These are phyloP conservation scores for Australoheros facetus DNA, from an alignment of 2,797 vertebrate species.

Conservation along the genomic window DNA sequence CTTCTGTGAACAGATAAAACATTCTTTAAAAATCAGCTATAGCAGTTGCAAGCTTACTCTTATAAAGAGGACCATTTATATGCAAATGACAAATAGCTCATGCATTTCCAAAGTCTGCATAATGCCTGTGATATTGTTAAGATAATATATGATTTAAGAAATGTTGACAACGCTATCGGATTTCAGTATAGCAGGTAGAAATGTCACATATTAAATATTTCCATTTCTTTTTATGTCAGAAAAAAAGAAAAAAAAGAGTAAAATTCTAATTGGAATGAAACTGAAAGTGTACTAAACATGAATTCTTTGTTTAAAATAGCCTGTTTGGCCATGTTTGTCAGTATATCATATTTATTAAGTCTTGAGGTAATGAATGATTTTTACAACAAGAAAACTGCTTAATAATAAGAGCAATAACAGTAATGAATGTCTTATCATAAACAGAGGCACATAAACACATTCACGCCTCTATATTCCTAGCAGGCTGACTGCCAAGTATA, in stretches of 20 bases:
- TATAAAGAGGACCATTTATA: background rate
- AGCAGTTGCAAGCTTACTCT: background rate
- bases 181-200: background rate
- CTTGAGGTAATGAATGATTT: background rate
- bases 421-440: background rate
- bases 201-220: background rate
- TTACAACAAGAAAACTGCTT: background rate
- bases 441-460: slow-evolving; percentile 31
- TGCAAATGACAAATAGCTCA: slow-evolving; percentile 15
- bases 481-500: slow-evolving; percentile 54
- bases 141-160: background rate
- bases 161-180: slow-evolving; percentile 1
- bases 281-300: background rate
- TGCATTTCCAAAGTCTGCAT: background rate
- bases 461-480: slow-evolving; percentile 31
- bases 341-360: background rate
- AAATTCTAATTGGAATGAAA: background rate
- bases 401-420: background rate
- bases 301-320: background rate
- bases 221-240: background rate
- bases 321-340: background rate
- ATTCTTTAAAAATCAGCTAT: background rate
- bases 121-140: slow-evolving; percentile 9
- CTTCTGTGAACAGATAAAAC: background rate
- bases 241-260: slow-evolving; percentile 4